These are phyloP conservation scores for Euglossa dilemma DNA, from an alignment of 1,140 invertebrate genomes.

Conservation along the genomic window DNA sequence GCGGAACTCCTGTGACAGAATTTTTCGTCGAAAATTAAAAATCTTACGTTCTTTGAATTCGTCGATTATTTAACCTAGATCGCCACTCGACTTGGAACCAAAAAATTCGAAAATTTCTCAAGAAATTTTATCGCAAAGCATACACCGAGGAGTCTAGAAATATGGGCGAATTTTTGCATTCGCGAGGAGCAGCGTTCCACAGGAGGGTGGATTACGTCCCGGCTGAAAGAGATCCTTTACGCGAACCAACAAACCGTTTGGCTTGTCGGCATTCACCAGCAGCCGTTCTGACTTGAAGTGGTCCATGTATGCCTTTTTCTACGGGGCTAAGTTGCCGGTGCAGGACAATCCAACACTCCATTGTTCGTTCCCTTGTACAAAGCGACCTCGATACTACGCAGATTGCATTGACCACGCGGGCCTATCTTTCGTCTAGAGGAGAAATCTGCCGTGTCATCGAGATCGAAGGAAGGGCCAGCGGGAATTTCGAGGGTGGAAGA, in stretches of 20 bases:
- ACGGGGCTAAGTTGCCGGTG: slow-evolving; percentile 38
- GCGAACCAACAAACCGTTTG: slow-evolving; percentile 60
- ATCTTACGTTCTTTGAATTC: no score
- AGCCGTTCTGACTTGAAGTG: slow-evolving; percentile 74
- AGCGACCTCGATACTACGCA: slow-evolving; percentile 71
- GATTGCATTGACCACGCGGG: slow-evolving; percentile 71
- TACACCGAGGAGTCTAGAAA: no score
- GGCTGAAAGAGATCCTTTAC: slow-evolving; percentile 77
- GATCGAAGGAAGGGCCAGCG: slow-evolving; percentile 19
- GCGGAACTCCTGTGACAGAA: no score
- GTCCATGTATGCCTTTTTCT: slow-evolving; percentile 65
- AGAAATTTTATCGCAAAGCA: no score
- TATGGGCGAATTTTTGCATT: not conserved
- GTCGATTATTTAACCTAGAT: no score
- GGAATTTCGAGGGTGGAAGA: slow-evolving; percentile 53
- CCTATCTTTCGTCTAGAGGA: slow-evolving; percentile 50
- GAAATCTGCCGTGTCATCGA: slow-evolving; percentile 60
- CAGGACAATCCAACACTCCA: slow-evolving; percentile 57
- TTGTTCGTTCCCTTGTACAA: slow-evolving; percentile 73
- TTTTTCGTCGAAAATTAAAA: no score
- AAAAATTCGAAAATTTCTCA: no score
- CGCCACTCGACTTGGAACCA: no score
- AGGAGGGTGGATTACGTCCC: slow-evolving; percentile 32
- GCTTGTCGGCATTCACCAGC: slow-evolving; percentile 62
- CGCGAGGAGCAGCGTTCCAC: not conserved